Conservation (phyloP, 2,888 invertebrate genomes). For the Zaprionus lineosus region DNA sequence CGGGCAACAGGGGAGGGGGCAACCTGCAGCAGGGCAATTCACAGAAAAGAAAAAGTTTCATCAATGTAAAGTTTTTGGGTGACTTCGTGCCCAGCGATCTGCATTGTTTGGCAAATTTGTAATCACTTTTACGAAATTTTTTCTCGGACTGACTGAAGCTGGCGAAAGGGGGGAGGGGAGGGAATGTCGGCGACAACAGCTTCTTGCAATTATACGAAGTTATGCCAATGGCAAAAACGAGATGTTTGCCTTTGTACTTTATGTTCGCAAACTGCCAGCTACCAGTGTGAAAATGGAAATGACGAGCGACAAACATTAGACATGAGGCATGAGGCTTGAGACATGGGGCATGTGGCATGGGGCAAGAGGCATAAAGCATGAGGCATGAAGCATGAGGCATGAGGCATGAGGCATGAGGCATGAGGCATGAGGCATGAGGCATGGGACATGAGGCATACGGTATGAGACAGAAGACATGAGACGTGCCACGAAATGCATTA, state of each 20-base stretch:
- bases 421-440: neutral
- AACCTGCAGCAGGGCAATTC: too few species aligned
- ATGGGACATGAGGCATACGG: neutral
- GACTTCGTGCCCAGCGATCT: slow-evolving; percentile 72
- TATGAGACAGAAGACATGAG: slow-evolving; percentile 19
- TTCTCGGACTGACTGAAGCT: too few species aligned
- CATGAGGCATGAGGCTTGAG: slow-evolving; percentile 1
- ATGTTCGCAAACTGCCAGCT: slow-evolving; percentile 36
- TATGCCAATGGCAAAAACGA: slow-evolving; percentile 44
- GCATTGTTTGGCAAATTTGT: slow-evolving; percentile 76
- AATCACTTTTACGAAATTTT: slow-evolving; percentile 43
- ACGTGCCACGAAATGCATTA: slow-evolving; percentile 34
- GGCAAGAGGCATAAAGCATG: too few species aligned
- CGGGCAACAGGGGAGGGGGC: too few species aligned
- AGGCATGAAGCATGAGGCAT: too few species aligned
- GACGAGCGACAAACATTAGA: slow-evolving; percentile 36
- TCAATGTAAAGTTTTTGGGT: slow-evolving; percentile 54
- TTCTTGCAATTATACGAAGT: slow-evolving; percentile 67
- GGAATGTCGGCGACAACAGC: too few species aligned
- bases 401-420: neutral
- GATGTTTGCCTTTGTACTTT: slow-evolving; percentile 63
- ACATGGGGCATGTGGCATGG: neutral
- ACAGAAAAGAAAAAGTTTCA: slow-evolving; percentile 53
- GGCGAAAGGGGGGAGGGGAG: too few species aligned
- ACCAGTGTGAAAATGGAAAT: slow-evolving; percentile 54